These are phyloP conservation scores for Agrotis exclamationis DNA, from an alignment of 2,888 invertebrate species.

Conservation along the genomic window DNA sequence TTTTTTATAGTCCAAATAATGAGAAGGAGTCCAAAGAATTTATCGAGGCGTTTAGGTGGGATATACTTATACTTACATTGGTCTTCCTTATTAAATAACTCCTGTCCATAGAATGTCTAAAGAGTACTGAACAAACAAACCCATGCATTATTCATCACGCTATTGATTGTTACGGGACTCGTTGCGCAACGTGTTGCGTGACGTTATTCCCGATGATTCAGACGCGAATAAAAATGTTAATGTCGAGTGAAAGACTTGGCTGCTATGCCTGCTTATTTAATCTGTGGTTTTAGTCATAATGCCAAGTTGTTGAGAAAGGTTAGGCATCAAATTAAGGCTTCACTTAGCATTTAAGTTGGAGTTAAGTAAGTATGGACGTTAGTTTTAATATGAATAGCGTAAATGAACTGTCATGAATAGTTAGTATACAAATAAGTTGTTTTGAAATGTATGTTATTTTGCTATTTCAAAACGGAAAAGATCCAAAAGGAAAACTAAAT, in stretches of 20 bases:
- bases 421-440: too few relatives aligned
- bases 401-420: slow-evolving; percentile 4
- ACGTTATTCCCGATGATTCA: slow-evolving; percentile 62
- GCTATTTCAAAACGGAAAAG: too few relatives aligned
- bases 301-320: slow-evolving; percentile 45
- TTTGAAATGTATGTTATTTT: too few relatives aligned
- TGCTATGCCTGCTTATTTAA: slow-evolving; percentile 12
- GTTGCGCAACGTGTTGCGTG: slow-evolving; percentile 61
- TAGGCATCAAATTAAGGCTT: slow-evolving; percentile 20
- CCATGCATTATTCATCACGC: slow-evolving; percentile 60
- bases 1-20: too few relatives aligned
- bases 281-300: slow-evolving; percentile 18
- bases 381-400: slow-evolving; percentile 9
- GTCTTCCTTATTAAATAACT: slow-evolving; percentile 7
- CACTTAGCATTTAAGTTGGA: slow-evolving; percentile 6
- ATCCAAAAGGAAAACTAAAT: too few relatives aligned
- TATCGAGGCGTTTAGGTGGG: background rate
- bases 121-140: slow-evolving; percentile 13
- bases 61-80: background rate
- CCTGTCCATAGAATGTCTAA: background rate
- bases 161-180: slow-evolving; percentile 60
- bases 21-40: too few relatives aligned
- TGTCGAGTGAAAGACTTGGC: slow-evolving; percentile 19
- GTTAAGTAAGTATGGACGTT: background rate
- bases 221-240: slow-evolving; percentile 67